Evolutionary conservation across 1,140 invertebrate species (phyloP).

Genomic region (Micrasema minimum): DNA sequence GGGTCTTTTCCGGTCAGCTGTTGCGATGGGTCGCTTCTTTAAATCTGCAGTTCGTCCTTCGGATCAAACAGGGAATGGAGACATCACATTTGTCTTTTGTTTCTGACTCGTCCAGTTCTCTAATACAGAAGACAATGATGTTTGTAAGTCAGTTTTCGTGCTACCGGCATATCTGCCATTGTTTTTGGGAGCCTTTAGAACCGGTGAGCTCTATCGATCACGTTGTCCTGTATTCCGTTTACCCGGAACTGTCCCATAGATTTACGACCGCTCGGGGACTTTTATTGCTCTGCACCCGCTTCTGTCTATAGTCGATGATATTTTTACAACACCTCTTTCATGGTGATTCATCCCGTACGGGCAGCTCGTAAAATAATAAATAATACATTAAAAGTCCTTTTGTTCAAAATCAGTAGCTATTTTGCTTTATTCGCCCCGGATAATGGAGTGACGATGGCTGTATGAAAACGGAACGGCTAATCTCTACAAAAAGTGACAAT

Average conservation of each 20-base stretch:
- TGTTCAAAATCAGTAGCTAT: slow-evolving; percentile 45
- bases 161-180: slow-evolving; percentile 18
- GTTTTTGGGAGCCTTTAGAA: slow-evolving; percentile 5
- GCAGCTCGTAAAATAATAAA: slow-evolving; percentile 51
- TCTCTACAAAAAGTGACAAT: slow-evolving; percentile 38
- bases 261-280: slow-evolving; percentile 35
- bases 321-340: slow-evolving; percentile 34
- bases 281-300: slow-evolving; percentile 41
- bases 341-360: slow-evolving; percentile 14
- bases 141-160: not conserved
- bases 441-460: slow-evolving; percentile 42
- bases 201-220: slow-evolving; percentile 34
- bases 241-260: slow-evolving; percentile 45
- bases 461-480: slow-evolving; percentile 37
- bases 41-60: slow-evolving; percentile 18
- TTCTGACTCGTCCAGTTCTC: not conserved
- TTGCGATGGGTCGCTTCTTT: not conserved
- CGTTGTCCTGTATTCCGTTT: slow-evolving; percentile 30
- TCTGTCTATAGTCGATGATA: slow-evolving; percentile 26
- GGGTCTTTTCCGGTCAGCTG: slow-evolving; percentile 39
- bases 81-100: not conserved
- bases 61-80: not conserved
- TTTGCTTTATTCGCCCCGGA: slow-evolving; percentile 28
- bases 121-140: not conserved
- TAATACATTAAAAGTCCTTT: slow-evolving; percentile 49